phyloP scores from a whole-genome alignment of 2,113 vertebrate genomes.

The Nibea coibor region DNA sequence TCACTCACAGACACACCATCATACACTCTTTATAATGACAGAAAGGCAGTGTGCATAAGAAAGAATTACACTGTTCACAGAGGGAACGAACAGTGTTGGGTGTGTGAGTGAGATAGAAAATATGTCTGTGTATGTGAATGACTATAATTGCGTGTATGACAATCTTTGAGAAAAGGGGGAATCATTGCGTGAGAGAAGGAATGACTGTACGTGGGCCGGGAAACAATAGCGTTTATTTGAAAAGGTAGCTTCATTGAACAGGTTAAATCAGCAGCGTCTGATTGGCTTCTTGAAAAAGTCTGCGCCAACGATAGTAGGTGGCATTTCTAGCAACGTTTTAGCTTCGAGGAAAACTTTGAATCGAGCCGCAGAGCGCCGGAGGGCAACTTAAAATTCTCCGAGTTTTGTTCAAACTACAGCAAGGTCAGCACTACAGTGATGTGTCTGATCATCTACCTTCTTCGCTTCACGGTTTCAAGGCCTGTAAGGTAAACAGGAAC shows the following conservation, averaged over 20 bases:
- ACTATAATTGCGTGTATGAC: slow-evolving; percentile 8
- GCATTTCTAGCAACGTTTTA: not conserved
- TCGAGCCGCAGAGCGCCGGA: not conserved
- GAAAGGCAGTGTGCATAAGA: not conserved
- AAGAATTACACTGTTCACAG: not conserved
- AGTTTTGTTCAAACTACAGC: not conserved
- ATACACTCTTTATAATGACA: not conserved
- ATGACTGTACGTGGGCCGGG: not conserved
- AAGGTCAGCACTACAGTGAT: slow-evolving; percentile 1
- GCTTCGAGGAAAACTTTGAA: slow-evolving; percentile 30
- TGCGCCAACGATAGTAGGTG: not conserved
- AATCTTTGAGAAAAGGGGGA: not conserved
- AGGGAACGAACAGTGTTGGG: not conserved
- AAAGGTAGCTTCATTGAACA: not conserved
- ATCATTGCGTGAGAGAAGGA: not conserved
- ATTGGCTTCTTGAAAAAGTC: slow-evolving; percentile 13
- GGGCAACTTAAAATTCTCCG: slow-evolving; percentile 7
- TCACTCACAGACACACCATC: slow-evolving; percentile 2
- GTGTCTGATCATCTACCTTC: not conserved
- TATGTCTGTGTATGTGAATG: slow-evolving; percentile 1
- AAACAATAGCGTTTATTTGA: slow-evolving; percentile 8
- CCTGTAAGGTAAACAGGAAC: not conserved
- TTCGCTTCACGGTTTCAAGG: not conserved
- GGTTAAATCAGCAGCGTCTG: slow-evolving; percentile 11
- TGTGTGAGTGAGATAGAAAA: slow-evolving; percentile 12